These are phyloP conservation scores for Temnothorax curvispinosus DNA, from an alignment of 1,140 invertebrate species.

Conservation along the genomic window DNA sequence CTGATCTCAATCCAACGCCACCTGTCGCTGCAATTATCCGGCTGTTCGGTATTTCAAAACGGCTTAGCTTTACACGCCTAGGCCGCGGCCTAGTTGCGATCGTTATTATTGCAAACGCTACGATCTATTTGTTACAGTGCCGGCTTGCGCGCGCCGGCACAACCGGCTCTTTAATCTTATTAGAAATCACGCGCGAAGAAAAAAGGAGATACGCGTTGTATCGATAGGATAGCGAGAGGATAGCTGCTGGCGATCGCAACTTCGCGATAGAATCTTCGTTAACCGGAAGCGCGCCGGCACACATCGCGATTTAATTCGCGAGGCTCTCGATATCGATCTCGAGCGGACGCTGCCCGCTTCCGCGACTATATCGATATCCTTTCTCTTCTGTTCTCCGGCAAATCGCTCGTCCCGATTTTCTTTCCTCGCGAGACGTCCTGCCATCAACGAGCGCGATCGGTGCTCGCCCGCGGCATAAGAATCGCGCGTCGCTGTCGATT, in stretches of 20 bases:
- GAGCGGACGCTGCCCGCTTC: background rate
- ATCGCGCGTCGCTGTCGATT: constrained; percentile 27
- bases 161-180: constrained; percentile 66
- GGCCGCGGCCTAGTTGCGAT: constrained; percentile 61
- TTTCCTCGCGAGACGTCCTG: constrained; percentile 8
- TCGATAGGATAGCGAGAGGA: constrained; percentile 45
- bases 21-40: constrained; percentile 50
- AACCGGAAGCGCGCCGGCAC: background rate
- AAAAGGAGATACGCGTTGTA: background rate
- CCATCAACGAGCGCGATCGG: background rate
- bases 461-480: background rate
- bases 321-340: constrained; percentile 16
- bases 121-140: constrained; percentile 53
- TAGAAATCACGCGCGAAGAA: constrained; percentile 43
- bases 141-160: constrained; percentile 44
- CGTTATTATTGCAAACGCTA: constrained; percentile 69
- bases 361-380: background rate
- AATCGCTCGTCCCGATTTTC: constrained; percentile 20
- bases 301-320: constrained; percentile 15
- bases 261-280: constrained; percentile 53
- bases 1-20: constrained; percentile 29
- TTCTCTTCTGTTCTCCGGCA: constrained; percentile 18
- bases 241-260: constrained; percentile 59
- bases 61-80: constrained; percentile 31
- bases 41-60: constrained; percentile 54